phyloP scores from a whole-genome alignment of 2,888 invertebrate species.

The Sepiola atlantica region DNA sequence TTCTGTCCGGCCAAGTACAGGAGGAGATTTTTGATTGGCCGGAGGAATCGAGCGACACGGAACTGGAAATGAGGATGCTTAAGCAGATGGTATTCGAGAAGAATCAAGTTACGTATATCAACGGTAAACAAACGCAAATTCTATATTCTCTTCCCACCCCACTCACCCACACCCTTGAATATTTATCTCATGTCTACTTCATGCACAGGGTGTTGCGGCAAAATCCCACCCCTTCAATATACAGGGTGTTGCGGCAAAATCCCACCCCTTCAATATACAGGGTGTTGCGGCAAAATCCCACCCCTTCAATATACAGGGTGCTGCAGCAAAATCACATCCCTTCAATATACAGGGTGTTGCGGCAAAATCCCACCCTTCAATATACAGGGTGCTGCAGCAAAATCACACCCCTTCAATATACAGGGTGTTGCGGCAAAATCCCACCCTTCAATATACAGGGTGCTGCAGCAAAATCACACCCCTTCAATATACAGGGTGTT shows the following conservation, averaged over 20 bases:
- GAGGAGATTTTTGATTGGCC: slow-evolving; percentile 93
- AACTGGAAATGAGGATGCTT: slow-evolving; percentile 80
- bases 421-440: not conserved
- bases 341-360: no score
- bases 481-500: no score
- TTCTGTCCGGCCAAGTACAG: slow-evolving; percentile 81
- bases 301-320: not conserved
- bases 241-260: not conserved
- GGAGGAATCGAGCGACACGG: slow-evolving; percentile 73
- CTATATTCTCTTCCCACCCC: not conserved
- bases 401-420: no score
- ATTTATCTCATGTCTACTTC: not conserved
- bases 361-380: not conserved
- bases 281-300: no score
- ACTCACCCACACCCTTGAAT: not conserved
- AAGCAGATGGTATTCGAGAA: slow-evolving; percentile 81
- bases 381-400: not conserved
- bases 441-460: not conserved
- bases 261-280: no score
- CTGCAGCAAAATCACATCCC: no score
- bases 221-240: no score
- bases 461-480: no score
- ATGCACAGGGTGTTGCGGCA: not conserved
- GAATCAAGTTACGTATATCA: slow-evolving; percentile 94
- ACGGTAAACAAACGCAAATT: slow-evolving; percentile 81